Percentiles rank a stretch among this genome's conserved stretches.
Evolutionary conservation across 2,888 invertebrate genomes (phyloP).

Genomic region (Panzeria rudis): DNA sequence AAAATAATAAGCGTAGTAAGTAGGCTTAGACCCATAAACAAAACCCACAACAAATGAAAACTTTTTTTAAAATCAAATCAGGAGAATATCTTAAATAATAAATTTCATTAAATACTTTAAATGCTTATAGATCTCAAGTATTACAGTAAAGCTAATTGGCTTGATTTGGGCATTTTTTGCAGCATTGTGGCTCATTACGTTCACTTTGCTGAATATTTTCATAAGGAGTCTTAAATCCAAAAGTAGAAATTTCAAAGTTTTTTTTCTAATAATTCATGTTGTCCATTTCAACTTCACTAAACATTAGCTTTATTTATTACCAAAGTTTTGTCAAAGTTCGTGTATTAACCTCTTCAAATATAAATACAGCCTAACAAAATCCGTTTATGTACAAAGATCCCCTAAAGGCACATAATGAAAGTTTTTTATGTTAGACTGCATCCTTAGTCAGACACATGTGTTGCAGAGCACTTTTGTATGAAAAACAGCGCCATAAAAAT

Average conservation of each 20-base stretch:
- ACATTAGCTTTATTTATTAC: not conserved
- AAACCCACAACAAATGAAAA: too few species aligned
- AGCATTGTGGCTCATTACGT: too few species aligned
- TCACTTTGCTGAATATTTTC: too few species aligned
- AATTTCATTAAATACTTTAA: too few species aligned
- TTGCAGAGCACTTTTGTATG: conserved; percentile 7
- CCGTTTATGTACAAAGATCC: not conserved
- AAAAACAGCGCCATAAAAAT: conserved; percentile 32
- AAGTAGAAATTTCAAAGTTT: not conserved
- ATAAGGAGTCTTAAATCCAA: too few species aligned
- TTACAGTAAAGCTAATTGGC: too few species aligned
- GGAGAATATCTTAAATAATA: too few species aligned
- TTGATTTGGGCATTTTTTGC: too few species aligned
- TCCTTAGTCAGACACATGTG: not conserved
- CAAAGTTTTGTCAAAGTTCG: not conserved
- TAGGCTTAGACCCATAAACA: too few species aligned
- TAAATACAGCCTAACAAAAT: conserved; percentile 9
- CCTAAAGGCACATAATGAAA: conserved; percentile 4
- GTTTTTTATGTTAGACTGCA: conserved; percentile 30
- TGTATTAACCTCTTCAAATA: not conserved
- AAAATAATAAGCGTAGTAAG: too few species aligned
- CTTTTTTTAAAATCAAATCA: too few species aligned
- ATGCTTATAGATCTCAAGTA: too few species aligned
- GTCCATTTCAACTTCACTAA: not conserved
- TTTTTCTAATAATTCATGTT: not conserved